Conservation (phyloP, 1,140 invertebrate genomes). For the Pachypeltis micranthus region DNA sequence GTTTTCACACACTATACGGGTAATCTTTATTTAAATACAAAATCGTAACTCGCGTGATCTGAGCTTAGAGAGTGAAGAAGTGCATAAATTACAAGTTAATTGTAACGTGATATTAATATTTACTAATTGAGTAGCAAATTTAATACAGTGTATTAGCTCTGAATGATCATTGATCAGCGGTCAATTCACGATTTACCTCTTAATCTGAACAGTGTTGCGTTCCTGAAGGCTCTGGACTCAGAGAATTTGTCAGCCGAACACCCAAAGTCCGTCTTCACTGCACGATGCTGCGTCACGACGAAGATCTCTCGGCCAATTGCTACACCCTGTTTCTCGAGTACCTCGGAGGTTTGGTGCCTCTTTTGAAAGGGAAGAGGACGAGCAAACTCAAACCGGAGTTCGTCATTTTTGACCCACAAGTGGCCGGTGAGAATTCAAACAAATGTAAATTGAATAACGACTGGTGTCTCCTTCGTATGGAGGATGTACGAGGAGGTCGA, state of each 20-base stretch:
- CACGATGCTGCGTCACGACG: constrained; percentile 89
- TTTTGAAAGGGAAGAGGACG: constrained; percentile 88
- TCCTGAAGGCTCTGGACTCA: constrained; percentile 71
- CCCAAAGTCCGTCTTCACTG: constrained; percentile 81
- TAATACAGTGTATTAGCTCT: too few species aligned
- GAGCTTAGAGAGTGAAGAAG: too few species aligned
- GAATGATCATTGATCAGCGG: too few species aligned
- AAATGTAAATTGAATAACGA: too few species aligned
- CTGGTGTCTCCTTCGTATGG: too few species aligned
- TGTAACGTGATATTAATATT: too few species aligned
- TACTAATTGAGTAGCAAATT: too few species aligned
- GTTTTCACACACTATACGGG: constrained; percentile 90
- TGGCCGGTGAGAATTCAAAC: constrained; percentile 57
- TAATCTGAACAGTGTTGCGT: constrained; percentile 87
- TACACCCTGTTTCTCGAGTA: constrained; percentile 96
- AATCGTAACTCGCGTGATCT: too few species aligned
- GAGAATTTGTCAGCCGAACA: constrained; percentile 86
- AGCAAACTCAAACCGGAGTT: constrained; percentile 97
- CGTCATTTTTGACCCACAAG: constrained; percentile 92
- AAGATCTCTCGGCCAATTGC: constrained; percentile 52
- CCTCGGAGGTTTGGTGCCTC: constrained; percentile 86
- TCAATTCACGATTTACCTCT: too few species aligned
- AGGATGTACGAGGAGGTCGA: too few species aligned
- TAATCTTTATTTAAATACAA: too few species aligned
- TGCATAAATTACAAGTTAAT: too few species aligned